phyloP scores from a whole-genome alignment of 2,888 invertebrate species.

The Macaria liturata region DNA sequence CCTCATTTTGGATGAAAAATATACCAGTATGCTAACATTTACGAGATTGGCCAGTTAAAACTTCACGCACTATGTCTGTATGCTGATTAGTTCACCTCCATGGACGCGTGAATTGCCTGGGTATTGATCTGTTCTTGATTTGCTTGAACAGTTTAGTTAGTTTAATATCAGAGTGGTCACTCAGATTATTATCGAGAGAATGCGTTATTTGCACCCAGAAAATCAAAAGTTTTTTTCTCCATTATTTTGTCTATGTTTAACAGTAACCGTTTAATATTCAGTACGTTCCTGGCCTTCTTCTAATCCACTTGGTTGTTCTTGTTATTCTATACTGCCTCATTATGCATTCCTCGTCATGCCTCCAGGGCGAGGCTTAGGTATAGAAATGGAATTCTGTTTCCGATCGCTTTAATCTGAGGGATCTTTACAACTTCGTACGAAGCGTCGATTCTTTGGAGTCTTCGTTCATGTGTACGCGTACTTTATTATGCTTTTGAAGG shows the following conservation, averaged over 20 bases:
- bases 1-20: no score
- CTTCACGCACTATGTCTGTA: no score
- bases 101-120: no score
- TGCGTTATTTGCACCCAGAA: not conserved
- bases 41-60: no score
- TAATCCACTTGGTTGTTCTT: slow-evolving; percentile 43
- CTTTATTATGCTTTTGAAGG: slow-evolving; percentile 11
- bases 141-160: no score
- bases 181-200: no score
- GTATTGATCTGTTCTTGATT: no score
- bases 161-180: no score
- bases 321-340: slow-evolving; percentile 45
- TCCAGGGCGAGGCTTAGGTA: slow-evolving; percentile 28
- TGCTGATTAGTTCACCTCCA: no score
- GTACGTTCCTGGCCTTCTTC: slow-evolving; percentile 38
- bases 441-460: slow-evolving; percentile 23
- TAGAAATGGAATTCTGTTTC: slow-evolving; percentile 33
- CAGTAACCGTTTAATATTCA: slow-evolving; percentile 43
- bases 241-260: not conserved
- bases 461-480: not conserved
- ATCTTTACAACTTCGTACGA: slow-evolving; percentile 20
- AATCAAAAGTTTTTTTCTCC: no score
- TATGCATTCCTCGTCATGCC: slow-evolving; percentile 45
- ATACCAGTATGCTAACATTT: no score
- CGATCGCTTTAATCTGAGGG: slow-evolving; percentile 27